Percentiles rank a stretch among this genome's conserved stretches.
phyloP scores from a whole-genome alignment of 1,140 invertebrate species.

The Sipha flava region DNA sequence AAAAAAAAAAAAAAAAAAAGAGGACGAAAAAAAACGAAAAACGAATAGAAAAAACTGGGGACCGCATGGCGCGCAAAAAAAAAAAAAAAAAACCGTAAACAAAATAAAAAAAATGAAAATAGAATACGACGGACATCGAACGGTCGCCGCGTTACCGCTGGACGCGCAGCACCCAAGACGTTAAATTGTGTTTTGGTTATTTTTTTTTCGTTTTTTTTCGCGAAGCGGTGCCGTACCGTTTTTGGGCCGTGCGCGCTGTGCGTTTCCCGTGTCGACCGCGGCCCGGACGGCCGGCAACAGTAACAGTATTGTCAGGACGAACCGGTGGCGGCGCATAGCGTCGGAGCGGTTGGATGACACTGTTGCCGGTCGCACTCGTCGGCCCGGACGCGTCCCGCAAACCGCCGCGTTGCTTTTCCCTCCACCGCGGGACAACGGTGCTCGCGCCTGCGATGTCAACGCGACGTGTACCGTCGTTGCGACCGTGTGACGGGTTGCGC shows the following conservation, averaged over 20 bases:
- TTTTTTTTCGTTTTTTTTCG: no score
- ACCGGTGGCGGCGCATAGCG: neutral
- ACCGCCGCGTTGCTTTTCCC: neutral
- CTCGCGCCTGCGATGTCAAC: neutral
- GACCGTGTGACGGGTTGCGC: no score
- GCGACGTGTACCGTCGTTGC: no score
- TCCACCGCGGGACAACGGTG: neutral
- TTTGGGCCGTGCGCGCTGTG: neutral
- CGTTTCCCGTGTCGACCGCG: neutral
- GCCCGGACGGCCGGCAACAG: neutral
- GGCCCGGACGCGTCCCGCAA: no score
- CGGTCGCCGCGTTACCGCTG: no score
- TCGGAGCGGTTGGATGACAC: neutral
- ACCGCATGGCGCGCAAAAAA: no score
- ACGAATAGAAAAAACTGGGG: no score
- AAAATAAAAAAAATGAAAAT: no score
- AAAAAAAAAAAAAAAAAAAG: neutral
- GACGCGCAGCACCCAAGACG: no score
- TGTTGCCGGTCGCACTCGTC: neutral
- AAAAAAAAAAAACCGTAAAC: no score
- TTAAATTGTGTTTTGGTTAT: no score
- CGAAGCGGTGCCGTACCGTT: neutral
- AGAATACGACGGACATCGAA: no score
- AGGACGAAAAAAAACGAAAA: neutral
- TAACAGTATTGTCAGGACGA: neutral